phyloP scores from a whole-genome alignment of 2,888 invertebrate genomes.

The Eupeodes luniger region DNA sequence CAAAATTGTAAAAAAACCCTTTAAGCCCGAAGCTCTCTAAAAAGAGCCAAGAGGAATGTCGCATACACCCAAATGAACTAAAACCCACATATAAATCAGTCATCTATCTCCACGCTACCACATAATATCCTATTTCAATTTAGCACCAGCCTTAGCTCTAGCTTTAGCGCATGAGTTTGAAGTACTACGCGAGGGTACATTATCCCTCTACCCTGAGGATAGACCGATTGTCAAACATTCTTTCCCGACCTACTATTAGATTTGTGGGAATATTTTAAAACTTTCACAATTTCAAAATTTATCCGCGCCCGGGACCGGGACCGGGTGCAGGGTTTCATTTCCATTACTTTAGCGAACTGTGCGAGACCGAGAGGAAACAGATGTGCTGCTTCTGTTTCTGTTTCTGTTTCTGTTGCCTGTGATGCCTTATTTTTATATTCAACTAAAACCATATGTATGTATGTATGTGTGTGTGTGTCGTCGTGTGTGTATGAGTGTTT shows the following conservation, averaged over 20 bases:
- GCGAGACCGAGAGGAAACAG: background rate
- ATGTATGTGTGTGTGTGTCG: background rate
- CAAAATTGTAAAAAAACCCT: conserved; percentile 51
- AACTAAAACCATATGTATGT: background rate
- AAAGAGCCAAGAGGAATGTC: conserved; percentile 15
- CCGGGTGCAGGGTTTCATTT: background rate
- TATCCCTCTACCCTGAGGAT: background rate
- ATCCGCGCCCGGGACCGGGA: background rate
- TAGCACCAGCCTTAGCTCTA: no score
- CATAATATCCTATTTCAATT: background rate
- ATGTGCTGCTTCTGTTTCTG: background rate
- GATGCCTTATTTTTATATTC: background rate
- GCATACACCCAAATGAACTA: background rate
- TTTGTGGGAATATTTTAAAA: conserved; percentile 29
- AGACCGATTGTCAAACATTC: conserved; percentile 18
- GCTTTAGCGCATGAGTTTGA: background rate
- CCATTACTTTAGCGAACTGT: conserved; percentile 4
- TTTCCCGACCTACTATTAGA: conserved; percentile 28
- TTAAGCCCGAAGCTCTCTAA: conserved; percentile 1
- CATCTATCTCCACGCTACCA: background rate
- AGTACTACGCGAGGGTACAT: background rate
- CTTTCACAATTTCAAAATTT: background rate
- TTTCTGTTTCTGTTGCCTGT: background rate
- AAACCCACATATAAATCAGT: conserved; percentile 9
- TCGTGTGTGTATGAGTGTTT: no score